phyloP scores from a whole-genome alignment of 2,797 vertebrate species.

The Natrix natrix region DNA sequence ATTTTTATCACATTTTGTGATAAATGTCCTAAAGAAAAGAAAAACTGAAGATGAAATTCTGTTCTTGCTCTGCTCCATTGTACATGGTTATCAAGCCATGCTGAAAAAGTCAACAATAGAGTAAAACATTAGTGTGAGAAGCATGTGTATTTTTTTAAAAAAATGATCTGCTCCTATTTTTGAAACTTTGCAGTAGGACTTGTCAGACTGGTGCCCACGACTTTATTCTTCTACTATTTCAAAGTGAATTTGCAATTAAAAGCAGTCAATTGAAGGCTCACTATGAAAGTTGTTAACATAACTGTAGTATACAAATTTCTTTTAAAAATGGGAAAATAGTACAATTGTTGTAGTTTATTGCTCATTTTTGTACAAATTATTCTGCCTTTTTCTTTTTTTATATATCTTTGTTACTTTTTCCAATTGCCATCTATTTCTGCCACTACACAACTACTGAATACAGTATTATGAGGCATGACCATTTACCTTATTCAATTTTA shows the following conservation, averaged over 20 bases:
- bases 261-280: background rate
- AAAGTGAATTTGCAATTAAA: conserved; percentile 14
- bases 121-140: background rate
- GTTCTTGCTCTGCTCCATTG: fast-evolving
- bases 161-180: background rate
- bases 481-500: background rate
- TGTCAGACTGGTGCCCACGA: fast-evolving
- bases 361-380: background rate
- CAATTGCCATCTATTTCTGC: background rate
- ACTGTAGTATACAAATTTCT: background rate
- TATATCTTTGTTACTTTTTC: conserved; percentile 36
- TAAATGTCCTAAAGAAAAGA: background rate
- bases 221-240: conserved; percentile 3
- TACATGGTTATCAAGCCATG: background rate
- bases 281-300: background rate
- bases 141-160: background rate
- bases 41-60: conserved; percentile 7
- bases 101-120: background rate
- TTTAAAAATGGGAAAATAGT: background rate
- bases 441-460: background rate
- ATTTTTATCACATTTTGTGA: background rate
- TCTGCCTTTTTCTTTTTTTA: conserved; percentile 31
- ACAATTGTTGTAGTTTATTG: background rate
- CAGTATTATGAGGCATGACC: background rate
- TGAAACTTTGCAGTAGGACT: background rate